A percentile compares a stretch with the other conserved stretches of the same genome.
Evolutionary conservation across 2,797 vertebrate genomes (phyloP).

Genomic region (Sarcoramphus papa): DNA sequence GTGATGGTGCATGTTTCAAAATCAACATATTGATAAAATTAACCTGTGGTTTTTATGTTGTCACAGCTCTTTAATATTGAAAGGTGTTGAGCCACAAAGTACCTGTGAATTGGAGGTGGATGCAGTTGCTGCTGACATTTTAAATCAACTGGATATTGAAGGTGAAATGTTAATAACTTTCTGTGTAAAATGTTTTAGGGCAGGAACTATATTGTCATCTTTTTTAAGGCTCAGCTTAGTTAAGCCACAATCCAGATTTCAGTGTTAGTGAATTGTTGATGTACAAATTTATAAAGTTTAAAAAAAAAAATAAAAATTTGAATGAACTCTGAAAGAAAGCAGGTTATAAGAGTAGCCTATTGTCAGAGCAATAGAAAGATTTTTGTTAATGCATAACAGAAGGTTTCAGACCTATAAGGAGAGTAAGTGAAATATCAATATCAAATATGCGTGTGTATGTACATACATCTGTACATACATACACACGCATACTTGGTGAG

Average conservation of each 20-base stretch:
- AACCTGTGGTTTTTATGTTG: conserved; percentile 33
- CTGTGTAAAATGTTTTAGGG: neutral
- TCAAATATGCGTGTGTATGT: neutral
- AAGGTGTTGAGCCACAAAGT: conserved; percentile 87
- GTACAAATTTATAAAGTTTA: neutral
- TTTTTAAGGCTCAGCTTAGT: neutral
- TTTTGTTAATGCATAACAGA: neutral
- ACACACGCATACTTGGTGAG: neutral
- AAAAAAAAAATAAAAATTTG: neutral
- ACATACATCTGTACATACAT: neutral
- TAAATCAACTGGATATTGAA: conserved; percentile 95
- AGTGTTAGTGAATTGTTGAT: neutral
- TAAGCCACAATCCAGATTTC: neutral
- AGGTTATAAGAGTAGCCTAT: neutral
- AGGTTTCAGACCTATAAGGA: neutral
- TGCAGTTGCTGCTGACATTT: conserved; percentile 91
- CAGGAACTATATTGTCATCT: neutral
- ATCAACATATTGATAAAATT: neutral
- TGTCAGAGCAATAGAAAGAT: neutral
- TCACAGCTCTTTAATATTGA: conserved; percentile 87
- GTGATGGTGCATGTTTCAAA: neutral
- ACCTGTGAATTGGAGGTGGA: conserved; percentile 97
- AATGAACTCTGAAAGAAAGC: neutral
- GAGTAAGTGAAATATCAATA: neutral
- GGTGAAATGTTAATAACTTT: conserved; percentile 72